A percentile compares a stretch with the other conserved stretches of the same genome.
Evolutionary conservation across 2,888 invertebrate species (phyloP).

Genomic region (Bursaphelenchus okinawaensis): DNA sequence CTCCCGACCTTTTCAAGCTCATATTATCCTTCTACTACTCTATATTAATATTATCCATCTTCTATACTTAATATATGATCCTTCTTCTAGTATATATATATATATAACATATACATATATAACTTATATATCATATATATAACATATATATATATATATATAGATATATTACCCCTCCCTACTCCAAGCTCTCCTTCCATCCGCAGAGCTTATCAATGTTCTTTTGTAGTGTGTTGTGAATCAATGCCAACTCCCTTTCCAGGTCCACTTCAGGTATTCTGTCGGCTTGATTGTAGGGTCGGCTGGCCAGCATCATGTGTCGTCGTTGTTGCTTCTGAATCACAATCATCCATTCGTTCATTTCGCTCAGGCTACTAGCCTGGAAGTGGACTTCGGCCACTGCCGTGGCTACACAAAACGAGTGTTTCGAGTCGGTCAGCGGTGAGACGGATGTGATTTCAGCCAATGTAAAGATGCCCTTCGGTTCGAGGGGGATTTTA

Average conservation of each 20-base stretch:
- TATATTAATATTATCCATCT: too few species aligned
- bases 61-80: too few species aligned
- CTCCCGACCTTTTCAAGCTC: too few species aligned
- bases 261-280: slow-evolving; percentile 32
- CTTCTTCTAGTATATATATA: too few species aligned
- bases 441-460: slow-evolving; percentile 36
- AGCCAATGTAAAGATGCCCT: slow-evolving; percentile 27
- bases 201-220: slow-evolving; percentile 40
- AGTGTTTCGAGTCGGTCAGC: slow-evolving; percentile 36
- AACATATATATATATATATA: too few species aligned
- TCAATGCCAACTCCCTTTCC: slow-evolving; percentile 37
- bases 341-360: slow-evolving; percentile 46
- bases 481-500: slow-evolving; percentile 34
- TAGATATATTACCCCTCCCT: too few species aligned
- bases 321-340: slow-evolving; percentile 36
- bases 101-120: too few species aligned
- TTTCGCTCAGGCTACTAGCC: slow-evolving; percentile 39
- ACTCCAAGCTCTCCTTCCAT: slow-evolving; percentile 41
- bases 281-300: neutral
- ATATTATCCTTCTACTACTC: too few species aligned
- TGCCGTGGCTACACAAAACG: slow-evolving; percentile 38
- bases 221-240: slow-evolving; percentile 31
- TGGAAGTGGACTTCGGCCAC: slow-evolving; percentile 44
- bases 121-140: too few species aligned
- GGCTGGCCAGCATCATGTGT: slow-evolving; percentile 30